Base-by-base conservation (phyloP, 2,113 vertebrate genomes). In the Morone chrysops region DNA sequence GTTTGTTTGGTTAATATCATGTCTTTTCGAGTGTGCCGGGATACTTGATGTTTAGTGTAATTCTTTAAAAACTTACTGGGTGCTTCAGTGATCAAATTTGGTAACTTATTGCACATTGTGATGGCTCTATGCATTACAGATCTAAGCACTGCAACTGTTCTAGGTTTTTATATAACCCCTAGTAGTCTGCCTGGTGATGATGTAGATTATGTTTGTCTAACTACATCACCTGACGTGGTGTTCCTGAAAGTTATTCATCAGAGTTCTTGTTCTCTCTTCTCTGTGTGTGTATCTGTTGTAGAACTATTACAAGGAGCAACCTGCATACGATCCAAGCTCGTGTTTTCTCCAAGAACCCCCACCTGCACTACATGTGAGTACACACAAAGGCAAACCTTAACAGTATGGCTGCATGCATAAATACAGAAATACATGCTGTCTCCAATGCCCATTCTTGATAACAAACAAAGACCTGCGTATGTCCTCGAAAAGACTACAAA, bases 361-460 rank as follows among this genome's bases (percentile, higher is more conserved):
- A 97, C 45, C 93, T 99, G 89, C 97, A 90, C 80, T 98, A 97
- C 89, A 99, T 99, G 98, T 99, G 90, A 99, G 98, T 95, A 70
- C 56, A 66, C 14, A 25, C 60, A 50, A 45, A 50, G 13, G 45
- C 12, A 14, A 8, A 43, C 31, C 38, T 11, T 1, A 9, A 45
- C 7, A 16, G 14, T 5, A 14, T n/a, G 14, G 13, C 6, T 41
- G 36, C 12, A 75, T 10, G 7, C 31, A 74, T n/a, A 8, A 50
- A 47, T 69, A 69, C 47, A 60, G 7, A 18, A n/a, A 18, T 18
- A 10, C 22, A 36, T 4, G 6, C 5, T 7, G 7, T 18, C 13
- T 51, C 8, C 17, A 14, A 62, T 22, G 17, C 17, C 11, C 18
- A 11, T 69, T n/a, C 31, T 38, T 53, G 31, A 20, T 25, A 25